phyloP scores from a whole-genome alignment of 2,888 invertebrate genomes.

The Gortyna flavago region DNA sequence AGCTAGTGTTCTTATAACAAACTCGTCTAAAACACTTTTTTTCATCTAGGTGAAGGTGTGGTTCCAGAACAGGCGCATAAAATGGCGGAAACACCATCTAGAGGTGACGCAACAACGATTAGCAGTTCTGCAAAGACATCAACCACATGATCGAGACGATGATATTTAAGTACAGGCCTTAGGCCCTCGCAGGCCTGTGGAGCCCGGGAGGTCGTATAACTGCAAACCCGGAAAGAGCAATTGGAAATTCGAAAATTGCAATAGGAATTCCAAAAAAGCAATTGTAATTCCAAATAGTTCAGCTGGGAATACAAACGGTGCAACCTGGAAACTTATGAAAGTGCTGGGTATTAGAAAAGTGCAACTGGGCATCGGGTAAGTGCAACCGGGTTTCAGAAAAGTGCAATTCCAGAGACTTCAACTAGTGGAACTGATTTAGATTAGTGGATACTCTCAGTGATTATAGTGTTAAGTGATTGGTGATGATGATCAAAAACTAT shows the following conservation, averaged over 20 bases:
- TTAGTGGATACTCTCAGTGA: slow-evolving; percentile 12
- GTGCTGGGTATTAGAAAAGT: not conserved
- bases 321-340: not conserved
- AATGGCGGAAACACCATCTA: slow-evolving; percentile 98
- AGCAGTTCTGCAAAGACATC: slow-evolving; percentile 89
- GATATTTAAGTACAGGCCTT: slow-evolving; percentile 68
- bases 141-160: slow-evolving; percentile 84
- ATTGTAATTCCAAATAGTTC: too few species aligned
- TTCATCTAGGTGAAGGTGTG: slow-evolving; percentile 94
- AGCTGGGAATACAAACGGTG: not conserved
- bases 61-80: slow-evolving; percentile 98
- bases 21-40: not conserved
- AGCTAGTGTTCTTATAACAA: not conserved
- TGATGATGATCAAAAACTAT: slow-evolving; percentile 9
- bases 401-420: slow-evolving; percentile 2
- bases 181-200: not conserved
- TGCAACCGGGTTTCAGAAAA: not conserved
- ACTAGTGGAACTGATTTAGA: slow-evolving; percentile 17
- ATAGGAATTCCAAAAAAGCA: too few species aligned
- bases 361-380: not conserved
- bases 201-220: not conserved
- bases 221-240: not conserved
- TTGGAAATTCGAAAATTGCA: not conserved
- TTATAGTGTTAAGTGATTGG: slow-evolving; percentile 21
- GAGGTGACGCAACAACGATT: slow-evolving; percentile 97